Percentiles rank a stretch among this genome's conserved stretches.
These are phyloP conservation scores for Lithophane socia DNA, from an alignment of 2,888 invertebrate genomes.

Conservation along the genomic window DNA sequence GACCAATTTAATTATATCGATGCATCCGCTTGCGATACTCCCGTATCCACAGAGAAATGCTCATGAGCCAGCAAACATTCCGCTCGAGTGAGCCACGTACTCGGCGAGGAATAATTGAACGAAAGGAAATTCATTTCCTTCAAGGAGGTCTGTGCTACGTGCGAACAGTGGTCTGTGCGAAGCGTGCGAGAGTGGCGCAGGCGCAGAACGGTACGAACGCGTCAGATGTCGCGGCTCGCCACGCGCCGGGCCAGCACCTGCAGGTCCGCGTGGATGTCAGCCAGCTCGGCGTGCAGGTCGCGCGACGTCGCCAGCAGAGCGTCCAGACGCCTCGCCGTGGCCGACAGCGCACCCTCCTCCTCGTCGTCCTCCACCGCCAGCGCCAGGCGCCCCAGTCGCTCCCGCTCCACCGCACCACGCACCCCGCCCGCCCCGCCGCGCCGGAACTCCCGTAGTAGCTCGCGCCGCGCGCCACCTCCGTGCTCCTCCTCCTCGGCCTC, in stretches of 20 bases:
- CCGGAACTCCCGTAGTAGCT: conserved; percentile 75
- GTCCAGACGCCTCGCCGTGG: conserved; percentile 84
- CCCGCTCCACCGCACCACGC: conserved; percentile 82
- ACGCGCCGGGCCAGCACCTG: conserved; percentile 89
- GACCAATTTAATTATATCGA: conserved; percentile 30
- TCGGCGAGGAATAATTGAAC: conserved; percentile 39
- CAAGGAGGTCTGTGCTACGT: conserved; percentile 51
- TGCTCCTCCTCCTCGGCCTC: conserved; percentile 83
- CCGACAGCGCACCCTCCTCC: conserved; percentile 76
- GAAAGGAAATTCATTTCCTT: conserved; percentile 60
- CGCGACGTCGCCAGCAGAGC: conserved; percentile 86
- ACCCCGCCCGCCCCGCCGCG: conserved; percentile 71
- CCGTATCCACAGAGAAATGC: conserved; percentile 6
- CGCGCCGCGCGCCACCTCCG: conserved; percentile 70
- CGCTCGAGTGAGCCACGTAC: conserved; percentile 23
- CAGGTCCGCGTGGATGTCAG: conserved; percentile 87
- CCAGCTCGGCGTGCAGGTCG: conserved; percentile 85
- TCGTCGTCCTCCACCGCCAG: conserved; percentile 87
- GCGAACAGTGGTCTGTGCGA: conserved; percentile 53
- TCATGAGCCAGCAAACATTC: conserved; percentile 16
- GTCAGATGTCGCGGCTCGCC: conserved; percentile 83
- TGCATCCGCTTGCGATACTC: conserved; percentile 45
- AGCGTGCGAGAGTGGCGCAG: conserved; percentile 61
- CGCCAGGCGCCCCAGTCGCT: conserved; percentile 84
- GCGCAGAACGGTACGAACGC: conserved; percentile 83